Percentiles rank a stretch among this genome's conserved stretches.
phyloP scores from a whole-genome alignment of 2,797 vertebrate species.

The Lepilemur ruficaudatus region DNA sequence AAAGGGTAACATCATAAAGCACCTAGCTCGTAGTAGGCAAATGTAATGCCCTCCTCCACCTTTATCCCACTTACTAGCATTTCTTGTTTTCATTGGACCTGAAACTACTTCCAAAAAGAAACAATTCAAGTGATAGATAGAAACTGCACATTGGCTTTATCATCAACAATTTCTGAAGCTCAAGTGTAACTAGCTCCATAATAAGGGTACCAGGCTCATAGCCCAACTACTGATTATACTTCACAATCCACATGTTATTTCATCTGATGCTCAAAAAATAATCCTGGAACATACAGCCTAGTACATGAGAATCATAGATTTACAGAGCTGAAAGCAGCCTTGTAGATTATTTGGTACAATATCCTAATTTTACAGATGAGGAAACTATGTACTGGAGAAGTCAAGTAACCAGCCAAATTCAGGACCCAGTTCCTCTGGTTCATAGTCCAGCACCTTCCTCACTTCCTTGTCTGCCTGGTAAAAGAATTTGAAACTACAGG shows the following conservation, averaged over 20 bases:
- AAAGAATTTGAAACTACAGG: not conserved
- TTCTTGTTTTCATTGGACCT: constrained; percentile 7
- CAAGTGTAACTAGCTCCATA: not conserved
- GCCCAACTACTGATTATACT: not conserved
- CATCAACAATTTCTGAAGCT: not conserved
- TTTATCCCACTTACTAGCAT: not conserved
- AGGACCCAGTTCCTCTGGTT: not conserved
- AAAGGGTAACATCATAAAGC: not conserved
- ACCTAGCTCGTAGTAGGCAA: not conserved
- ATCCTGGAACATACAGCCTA: not conserved
- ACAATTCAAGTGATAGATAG: not conserved
- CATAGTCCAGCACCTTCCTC: not conserved
- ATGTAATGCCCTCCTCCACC: not conserved
- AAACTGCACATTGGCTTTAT: not conserved
- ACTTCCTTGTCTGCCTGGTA: not conserved
- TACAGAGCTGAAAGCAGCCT: not conserved
- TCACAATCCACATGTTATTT: not conserved
- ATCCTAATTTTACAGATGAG: not conserved
- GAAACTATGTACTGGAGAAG: not conserved
- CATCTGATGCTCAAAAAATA: not conserved
- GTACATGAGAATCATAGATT: not conserved
- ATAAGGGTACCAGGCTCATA: not conserved
- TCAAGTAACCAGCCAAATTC: not conserved
- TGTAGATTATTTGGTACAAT: constrained; percentile 2
- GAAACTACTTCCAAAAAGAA: not conserved